phyloP scores from a whole-genome alignment of 2,113 vertebrate species.

The Mesembrinibis cayennensis region DNA sequence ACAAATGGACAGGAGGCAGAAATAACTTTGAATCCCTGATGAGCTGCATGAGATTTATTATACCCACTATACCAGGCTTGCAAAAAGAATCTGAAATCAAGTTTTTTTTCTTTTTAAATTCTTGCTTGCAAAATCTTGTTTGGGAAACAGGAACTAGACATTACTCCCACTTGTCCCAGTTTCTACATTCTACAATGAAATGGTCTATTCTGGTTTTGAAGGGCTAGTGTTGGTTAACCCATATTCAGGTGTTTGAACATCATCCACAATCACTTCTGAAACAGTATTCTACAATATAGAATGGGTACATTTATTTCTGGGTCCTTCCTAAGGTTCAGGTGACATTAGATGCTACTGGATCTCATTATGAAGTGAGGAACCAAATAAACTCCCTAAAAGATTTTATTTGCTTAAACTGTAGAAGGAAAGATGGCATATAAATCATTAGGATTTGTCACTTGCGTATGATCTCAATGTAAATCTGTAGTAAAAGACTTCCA shows the following conservation, averaged over 20 bases:
- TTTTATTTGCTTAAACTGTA: not conserved
- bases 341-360: not conserved
- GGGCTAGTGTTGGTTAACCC: not conserved
- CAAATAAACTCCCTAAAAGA: fast-evolving
- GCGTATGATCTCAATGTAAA: not conserved
- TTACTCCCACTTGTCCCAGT: not conserved
- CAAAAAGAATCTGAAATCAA: not conserved
- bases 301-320: not conserved
- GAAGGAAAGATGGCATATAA: not conserved
- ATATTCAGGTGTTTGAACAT: not conserved
- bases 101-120: not conserved
- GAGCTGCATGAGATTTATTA: not conserved
- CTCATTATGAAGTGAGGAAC: not conserved
- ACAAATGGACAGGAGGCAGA: not conserved
- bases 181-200: not conserved
- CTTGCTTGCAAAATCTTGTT: not conserved
- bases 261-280: not conserved
- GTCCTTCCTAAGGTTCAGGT: not conserved
- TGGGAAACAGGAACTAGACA: not conserved
- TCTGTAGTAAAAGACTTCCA: not conserved
- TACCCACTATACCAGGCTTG: not conserved
- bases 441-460: not conserved
- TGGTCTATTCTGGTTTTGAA: not conserved
- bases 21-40: not conserved
- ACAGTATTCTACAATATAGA: not conserved